Percentiles rank a stretch among this genome's conserved stretches.
These are phyloP conservation scores for Siniperca obscura DNA, from an alignment of 2,797 vertebrate genomes.

Conservation along the genomic window DNA sequence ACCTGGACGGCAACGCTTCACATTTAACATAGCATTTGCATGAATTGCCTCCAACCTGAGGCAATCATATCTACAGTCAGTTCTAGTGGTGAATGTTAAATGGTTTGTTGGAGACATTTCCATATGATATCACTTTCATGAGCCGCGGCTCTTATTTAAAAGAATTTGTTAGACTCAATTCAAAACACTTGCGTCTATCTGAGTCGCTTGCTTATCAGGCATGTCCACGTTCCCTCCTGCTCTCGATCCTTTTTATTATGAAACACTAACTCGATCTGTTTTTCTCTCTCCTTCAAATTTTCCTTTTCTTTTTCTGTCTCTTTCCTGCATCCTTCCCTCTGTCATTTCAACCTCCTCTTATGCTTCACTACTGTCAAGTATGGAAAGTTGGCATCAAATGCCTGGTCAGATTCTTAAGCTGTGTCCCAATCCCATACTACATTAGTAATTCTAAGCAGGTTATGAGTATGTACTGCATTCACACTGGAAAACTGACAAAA, in stretches of 20 bases:
- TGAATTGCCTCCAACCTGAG: slow-evolving; percentile 58
- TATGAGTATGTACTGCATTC: not conserved
- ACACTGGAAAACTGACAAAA: slow-evolving; percentile 2
- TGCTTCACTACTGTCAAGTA: slow-evolving; percentile 3
- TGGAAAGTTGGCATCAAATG: slow-evolving; percentile 9
- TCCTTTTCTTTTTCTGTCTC: slow-evolving; percentile 1
- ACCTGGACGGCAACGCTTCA: slow-evolving; percentile 34
- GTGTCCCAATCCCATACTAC: not conserved
- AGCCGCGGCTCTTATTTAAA: slow-evolving; percentile 62
- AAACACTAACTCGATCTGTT: slow-evolving; percentile 14
- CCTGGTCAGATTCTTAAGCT: not conserved
- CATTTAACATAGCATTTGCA: slow-evolving; percentile 68
- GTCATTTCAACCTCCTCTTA: slow-evolving; percentile 2
- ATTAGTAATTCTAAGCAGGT: not conserved
- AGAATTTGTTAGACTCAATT: slow-evolving; percentile 56
- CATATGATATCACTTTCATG: slow-evolving; percentile 66
- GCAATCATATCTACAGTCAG: slow-evolving; percentile 61
- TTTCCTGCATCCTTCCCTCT: slow-evolving; percentile 1
- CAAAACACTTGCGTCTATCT: slow-evolving; percentile 47
- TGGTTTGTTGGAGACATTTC: slow-evolving; percentile 66
- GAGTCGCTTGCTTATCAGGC: slow-evolving; percentile 58
- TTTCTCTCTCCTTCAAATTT: slow-evolving; percentile 26
- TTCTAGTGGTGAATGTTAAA: slow-evolving; percentile 66
- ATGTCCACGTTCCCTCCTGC: slow-evolving; percentile 31
- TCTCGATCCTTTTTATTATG: slow-evolving; percentile 44